Evolutionary conservation across 2,113 vertebrate genomes (phyloP).

Genomic region (Lepidothrix coronata): DNA sequence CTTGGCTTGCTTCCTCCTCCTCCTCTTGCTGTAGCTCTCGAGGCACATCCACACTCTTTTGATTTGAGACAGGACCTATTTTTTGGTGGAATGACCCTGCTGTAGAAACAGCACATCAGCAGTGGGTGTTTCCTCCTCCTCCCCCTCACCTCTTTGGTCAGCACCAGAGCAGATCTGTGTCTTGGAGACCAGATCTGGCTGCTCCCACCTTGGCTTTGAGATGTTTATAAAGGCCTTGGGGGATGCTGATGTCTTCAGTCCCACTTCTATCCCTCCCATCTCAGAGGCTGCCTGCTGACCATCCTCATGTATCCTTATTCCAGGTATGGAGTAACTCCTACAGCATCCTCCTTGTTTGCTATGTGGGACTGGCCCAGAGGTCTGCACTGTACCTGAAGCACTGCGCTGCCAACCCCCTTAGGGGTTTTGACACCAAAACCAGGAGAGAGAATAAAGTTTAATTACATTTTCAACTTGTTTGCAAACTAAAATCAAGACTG

Average conservation of each 20-base stretch:
- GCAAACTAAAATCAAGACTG: not conserved
- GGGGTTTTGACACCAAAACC: not conserved
- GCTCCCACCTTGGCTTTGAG: not conserved
- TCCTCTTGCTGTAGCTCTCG: fast-evolving
- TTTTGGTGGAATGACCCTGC: not conserved
- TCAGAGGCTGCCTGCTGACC: not conserved
- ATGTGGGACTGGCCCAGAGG: not conserved
- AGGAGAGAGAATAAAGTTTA: not conserved
- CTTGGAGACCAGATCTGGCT: not conserved
- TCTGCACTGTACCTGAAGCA: not conserved
- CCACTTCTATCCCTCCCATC: not conserved
- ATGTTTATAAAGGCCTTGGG: fast-evolving
- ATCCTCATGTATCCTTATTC: not conserved
- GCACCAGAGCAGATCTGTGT: not conserved
- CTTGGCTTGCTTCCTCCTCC: not conserved
- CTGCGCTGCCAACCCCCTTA: not conserved
- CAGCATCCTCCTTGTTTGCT: not conserved
- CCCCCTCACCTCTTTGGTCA: not conserved
- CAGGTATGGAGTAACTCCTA: not conserved
- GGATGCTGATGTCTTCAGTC: not conserved
- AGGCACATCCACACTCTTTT: not conserved
- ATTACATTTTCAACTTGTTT: not conserved
- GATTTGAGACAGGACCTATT: not conserved
- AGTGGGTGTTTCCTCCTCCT: not conserved
- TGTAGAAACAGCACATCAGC: fast-evolving